Percentiles rank a stretch among this genome's conserved stretches.
phyloP scores from a whole-genome alignment of 2,113 vertebrate genomes.

The Eulacestoma nigropectus region DNA sequence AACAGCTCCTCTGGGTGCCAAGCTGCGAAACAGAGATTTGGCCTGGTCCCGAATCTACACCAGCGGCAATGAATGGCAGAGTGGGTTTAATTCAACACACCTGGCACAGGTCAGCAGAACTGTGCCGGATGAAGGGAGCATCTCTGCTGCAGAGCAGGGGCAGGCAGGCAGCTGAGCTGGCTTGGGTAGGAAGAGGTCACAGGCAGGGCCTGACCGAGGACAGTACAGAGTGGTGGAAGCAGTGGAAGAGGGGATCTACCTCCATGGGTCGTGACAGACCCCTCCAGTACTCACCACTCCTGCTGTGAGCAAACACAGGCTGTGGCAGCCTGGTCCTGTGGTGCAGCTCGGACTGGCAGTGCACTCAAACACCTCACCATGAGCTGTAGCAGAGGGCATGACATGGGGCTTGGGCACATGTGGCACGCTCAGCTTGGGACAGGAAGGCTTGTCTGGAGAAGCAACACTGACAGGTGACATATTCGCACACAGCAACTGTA shows the following conservation, averaged over 20 bases:
- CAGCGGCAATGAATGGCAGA: fast-evolving
- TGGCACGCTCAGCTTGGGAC: neutral
- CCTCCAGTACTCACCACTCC: fast-evolving
- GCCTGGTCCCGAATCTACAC: neutral
- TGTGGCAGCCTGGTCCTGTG: fast-evolving
- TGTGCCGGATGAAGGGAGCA: neutral
- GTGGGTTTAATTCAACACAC: neutral
- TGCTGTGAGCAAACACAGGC: neutral
- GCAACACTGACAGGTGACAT: neutral
- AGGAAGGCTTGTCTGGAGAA: neutral
- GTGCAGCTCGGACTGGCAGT: neutral
- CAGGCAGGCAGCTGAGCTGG: neutral
- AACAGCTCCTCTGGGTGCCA: neutral
- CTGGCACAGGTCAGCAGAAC: neutral
- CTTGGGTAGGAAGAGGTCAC: neutral
- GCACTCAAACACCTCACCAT: fast-evolving
- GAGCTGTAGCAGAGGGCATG: neutral
- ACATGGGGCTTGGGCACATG: fast-evolving
- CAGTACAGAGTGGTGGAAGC: neutral
- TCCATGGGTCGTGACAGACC: fast-evolving
- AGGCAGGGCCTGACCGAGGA: neutral
- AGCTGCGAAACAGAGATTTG: neutral
- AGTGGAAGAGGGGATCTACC: neutral
- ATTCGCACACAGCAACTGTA: neutral
- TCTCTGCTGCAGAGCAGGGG: neutral